phyloP scores from a whole-genome alignment of 2,888 invertebrate genomes.

The Phasia obesa region DNA sequence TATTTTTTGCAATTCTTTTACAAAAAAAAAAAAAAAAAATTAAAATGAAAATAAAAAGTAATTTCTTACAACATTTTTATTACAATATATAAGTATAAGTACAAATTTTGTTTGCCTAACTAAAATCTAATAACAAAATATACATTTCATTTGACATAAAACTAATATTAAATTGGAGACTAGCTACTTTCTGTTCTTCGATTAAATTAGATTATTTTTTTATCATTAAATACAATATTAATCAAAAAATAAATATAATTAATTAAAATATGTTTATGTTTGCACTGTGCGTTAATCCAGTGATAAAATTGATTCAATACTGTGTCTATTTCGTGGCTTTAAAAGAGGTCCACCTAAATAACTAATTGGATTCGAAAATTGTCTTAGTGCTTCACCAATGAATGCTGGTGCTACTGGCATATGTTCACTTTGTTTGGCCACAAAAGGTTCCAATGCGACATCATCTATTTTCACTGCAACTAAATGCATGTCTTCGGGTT shows the following conservation, averaged over 20 bases:
- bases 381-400: conserved; percentile 83
- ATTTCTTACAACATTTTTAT: background rate
- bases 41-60: background rate
- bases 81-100: background rate
- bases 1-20: no score
- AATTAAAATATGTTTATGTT: background rate
- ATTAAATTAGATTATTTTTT: background rate
- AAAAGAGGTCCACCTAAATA: conserved; percentile 87
- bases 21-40: no score
- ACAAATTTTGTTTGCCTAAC: conserved; percentile 25
- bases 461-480: conserved; percentile 71
- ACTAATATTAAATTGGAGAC: conserved; percentile 20
- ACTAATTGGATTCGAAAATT: conserved; percentile 87
- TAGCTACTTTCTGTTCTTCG: conserved; percentile 16
- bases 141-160: conserved; percentile 1
- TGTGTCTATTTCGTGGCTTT: conserved; percentile 83
- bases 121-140: conserved; percentile 44
- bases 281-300: conserved; percentile 84
- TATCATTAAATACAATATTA: background rate
- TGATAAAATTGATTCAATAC: conserved; percentile 87
- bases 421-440: conserved; percentile 72
- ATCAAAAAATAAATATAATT: conserved; percentile 9
- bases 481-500: conserved; percentile 30
- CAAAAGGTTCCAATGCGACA: conserved; percentile 74
- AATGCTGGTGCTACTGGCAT: conserved; percentile 83